Base-by-base conservation (phyloP, 1,140 invertebrate species). In the Parapsyche elsis region DNA sequence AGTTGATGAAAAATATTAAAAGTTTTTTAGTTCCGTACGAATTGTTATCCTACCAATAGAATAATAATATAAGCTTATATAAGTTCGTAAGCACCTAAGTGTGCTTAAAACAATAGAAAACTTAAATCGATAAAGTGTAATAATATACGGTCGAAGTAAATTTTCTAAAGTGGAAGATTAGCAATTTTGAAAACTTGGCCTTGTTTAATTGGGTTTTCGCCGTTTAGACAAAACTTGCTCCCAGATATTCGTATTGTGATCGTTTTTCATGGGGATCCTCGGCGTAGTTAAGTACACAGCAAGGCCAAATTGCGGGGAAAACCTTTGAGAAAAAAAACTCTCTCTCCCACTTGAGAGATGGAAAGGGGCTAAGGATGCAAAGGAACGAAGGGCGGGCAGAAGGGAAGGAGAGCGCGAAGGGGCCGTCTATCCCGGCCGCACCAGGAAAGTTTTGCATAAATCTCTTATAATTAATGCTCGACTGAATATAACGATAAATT, bases 381-480 rank as follows among this genome's bases (percentile, higher is more conserved):
- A 53, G 49, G 10, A 16, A 53, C 12, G 12, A 16, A 10, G 16
- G 45, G 5, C 45, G 45, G 45, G 45, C 45, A 46, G 16, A 12
- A 53, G 10, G 49, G 49, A 38, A 38, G 7, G 30, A 38, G 30
- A 38, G 30, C 30, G 7, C 30, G 7, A 38, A 38, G 49, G 10
- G 49, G 49, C 49, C 49, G 16, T 16, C 49, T 12, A 53, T 46
- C 10, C 49, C 49, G 49, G 49, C 21, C 12, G 64, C 64, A 26
- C 9, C 64, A 30, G n/a, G 16, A 77, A 80, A 80, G 74, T 80
- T 80, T 80, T 77, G 64, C 24, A 80, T 77, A 80, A 80, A 80
- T 80, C 79, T 80, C 79, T 71, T 44, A 57, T 80, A 80, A 80
- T 80, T 80, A 80, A 80, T 80, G 79, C 75, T 71, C 74, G 79